Conservation (phyloP, 2,888 invertebrate species). For the Drosophila longiperda region DNA sequence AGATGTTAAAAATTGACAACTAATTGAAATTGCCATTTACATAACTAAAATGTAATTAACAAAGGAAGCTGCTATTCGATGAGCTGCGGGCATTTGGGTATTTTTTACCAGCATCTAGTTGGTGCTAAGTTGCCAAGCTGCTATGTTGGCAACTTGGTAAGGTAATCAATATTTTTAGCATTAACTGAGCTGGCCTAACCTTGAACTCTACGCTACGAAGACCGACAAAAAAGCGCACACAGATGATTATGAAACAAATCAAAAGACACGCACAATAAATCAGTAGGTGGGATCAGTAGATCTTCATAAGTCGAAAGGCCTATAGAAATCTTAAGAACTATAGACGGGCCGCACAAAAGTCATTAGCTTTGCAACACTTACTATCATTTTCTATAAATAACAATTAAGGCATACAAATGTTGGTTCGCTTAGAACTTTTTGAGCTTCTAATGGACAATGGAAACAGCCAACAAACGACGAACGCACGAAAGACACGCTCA, state of each 20-base stretch:
- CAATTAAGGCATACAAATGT: conserved; percentile 71
- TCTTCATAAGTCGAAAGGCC: conserved; percentile 36
- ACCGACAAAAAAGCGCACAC: conserved; percentile 9
- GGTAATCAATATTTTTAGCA: conserved; percentile 75
- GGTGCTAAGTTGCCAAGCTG: conserved; percentile 12
- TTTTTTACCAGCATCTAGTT: conserved; percentile 14
- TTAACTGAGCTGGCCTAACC: conserved; percentile 44
- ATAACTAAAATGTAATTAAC: conserved; percentile 76
- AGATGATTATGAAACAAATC: conserved; percentile 50
- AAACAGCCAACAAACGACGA: conserved; percentile 6
- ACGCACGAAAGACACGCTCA: conserved; percentile 34
- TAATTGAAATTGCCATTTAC: conserved; percentile 75
- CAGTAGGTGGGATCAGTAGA: conserved; percentile 52
- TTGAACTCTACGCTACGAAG: conserved; percentile 56
- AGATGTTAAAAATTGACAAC: conserved; percentile 41
- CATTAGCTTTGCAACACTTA: conserved; percentile 75
- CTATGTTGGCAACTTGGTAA: conserved; percentile 23
- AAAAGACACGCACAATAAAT: conserved; percentile 65
- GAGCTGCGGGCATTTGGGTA: conserved; percentile 34
- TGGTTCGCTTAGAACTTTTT: conserved; percentile 36
- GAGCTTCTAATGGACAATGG: conserved; percentile 49
- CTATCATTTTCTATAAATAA: conserved; percentile 80
- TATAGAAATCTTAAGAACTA: conserved; percentile 14
- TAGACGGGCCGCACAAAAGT: conserved; percentile 48
- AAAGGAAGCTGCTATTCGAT: conserved; percentile 30